These are phyloP conservation scores for Bufotes viridis DNA, from an alignment of 2,797 vertebrate species.

Conservation along the genomic window DNA sequence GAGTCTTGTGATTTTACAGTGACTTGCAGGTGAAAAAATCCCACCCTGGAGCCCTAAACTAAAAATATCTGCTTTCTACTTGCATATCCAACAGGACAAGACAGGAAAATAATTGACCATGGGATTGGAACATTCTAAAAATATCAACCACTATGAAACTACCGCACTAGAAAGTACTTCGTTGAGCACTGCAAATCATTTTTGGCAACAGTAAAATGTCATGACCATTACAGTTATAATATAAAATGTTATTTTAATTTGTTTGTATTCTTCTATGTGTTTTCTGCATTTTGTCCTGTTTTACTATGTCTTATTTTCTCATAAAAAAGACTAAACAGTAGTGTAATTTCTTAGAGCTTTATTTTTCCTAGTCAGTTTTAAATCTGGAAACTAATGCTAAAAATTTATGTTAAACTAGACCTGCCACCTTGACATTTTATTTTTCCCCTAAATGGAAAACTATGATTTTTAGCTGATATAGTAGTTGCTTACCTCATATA, in stretches of 20 bases:
- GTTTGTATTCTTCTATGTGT: constrained; percentile 30
- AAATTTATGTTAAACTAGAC: not conserved
- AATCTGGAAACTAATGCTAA: not conserved
- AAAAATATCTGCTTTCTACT: not conserved
- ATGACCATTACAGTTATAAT: constrained; percentile 38
- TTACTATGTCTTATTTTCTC: constrained; percentile 34
- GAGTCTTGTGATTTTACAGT: not conserved
- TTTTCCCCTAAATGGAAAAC: too few species aligned
- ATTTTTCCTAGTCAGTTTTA: not conserved
- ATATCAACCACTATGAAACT: constrained; percentile 31
- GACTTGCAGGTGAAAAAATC: not conserved
- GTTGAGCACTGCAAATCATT: constrained; percentile 13
- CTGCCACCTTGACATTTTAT: too few species aligned
- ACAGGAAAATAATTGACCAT: constrained; percentile 11
- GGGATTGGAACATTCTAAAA: constrained; percentile 26
- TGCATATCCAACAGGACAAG: constrained; percentile 31
- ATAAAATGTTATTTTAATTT: constrained; percentile 32
- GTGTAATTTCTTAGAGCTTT: constrained; percentile 22
- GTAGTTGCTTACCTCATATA: too few species aligned
- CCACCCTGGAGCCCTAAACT: not conserved
- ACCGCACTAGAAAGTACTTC: constrained; percentile 37
- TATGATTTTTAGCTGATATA: too few species aligned
- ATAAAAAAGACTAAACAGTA: constrained; percentile 33
- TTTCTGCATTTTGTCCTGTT: constrained; percentile 43
- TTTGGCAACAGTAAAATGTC: constrained; percentile 40